These are phyloP conservation scores for Lipophrys pholis DNA, from an alignment of 2,113 vertebrate species.

Conservation along the genomic window DNA sequence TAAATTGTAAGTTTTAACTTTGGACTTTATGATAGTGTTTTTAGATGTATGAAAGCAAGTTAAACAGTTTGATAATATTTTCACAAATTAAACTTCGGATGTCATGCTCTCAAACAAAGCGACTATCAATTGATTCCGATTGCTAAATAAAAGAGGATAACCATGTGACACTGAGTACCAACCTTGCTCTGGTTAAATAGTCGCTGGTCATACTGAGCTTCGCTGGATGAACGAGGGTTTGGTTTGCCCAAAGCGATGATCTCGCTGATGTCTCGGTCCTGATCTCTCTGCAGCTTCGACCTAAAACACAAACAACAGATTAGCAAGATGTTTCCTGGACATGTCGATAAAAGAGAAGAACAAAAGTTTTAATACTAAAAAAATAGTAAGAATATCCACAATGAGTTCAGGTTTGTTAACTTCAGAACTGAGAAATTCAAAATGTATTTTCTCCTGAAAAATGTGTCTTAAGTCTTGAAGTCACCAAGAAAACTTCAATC, in stretches of 20 bases:
- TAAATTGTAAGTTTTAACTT: no score
- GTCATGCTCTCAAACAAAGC: no score
- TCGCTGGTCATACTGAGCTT: conserved; percentile 95
- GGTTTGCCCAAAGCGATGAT: conserved; percentile 93
- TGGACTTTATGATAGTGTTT: no score
- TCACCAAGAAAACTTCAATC: conserved; percentile 15
- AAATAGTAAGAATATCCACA: no score
- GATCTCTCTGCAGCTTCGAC: conserved; percentile 96
- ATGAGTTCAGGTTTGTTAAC: no score
- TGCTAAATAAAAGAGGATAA: no score
- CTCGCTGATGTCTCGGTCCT: conserved; percentile 97
- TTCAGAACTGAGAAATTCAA: neutral
- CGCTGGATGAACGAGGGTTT: conserved; percentile 90
- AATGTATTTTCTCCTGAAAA: conserved; percentile 4
- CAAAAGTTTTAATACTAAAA: neutral
- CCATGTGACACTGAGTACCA: conserved; percentile 9
- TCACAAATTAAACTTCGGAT: no score
- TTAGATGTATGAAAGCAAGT: no score
- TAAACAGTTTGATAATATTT: no score
- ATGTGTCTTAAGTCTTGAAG: neutral
- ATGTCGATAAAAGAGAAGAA: neutral
- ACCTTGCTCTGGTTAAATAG: conserved; percentile 98
- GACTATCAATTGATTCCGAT: no score
- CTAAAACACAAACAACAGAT: conserved; percentile 71
- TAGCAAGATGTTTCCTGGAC: no score